Base-by-base conservation (phyloP, 2,888 invertebrate genomes). In the Drosophila neonasuta region DNA sequence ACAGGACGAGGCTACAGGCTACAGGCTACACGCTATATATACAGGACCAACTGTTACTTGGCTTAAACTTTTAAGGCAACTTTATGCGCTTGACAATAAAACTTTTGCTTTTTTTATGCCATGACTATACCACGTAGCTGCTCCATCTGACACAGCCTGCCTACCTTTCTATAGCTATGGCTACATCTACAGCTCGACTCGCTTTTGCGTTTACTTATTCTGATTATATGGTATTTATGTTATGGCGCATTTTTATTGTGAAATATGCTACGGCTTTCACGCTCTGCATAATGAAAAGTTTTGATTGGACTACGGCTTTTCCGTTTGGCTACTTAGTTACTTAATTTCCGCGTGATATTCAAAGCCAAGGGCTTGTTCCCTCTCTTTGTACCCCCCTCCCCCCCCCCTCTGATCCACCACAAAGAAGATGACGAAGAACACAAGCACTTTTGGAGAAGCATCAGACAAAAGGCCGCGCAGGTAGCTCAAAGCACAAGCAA, bases 81-180 rank as follows among this genome's bases (percentile, higher is more conserved):
- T 85, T 85, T 81, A 81, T 81, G 77, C 74, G 69, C 68, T 81
- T 79, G 86, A 85, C 81, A 81, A 82, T 85, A 81, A 85, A 81
- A 81, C 81, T 81, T 81, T 85, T 71, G 51, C 71, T 66, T 76
- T 80, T 55, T 68, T 72, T 63, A 63, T 74, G 42, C 57, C 50
- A 34, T 1, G 51, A 51, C 39, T 15, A 41, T 45, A 32, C 59
- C n/a, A 48, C 56, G 24, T 20, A 34, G 24, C 39, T 41, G 2
- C 6, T 24, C 24, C 24, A 24, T 13, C 39, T 39, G 13, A 13
- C n/a, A 10, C 1, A 0, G 15, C 3, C 39, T 39, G 4, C 34
- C 10, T 34, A n/a, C 36, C 36, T 36, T 6, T 20, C 55, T 44
- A 29, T 29, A n/a, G 29, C 52, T 42, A 24, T 24, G 24, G 24